These are phyloP conservation scores for Keiferia lycopersicella DNA, from an alignment of 2,888 invertebrate genomes.

Conservation along the genomic window DNA sequence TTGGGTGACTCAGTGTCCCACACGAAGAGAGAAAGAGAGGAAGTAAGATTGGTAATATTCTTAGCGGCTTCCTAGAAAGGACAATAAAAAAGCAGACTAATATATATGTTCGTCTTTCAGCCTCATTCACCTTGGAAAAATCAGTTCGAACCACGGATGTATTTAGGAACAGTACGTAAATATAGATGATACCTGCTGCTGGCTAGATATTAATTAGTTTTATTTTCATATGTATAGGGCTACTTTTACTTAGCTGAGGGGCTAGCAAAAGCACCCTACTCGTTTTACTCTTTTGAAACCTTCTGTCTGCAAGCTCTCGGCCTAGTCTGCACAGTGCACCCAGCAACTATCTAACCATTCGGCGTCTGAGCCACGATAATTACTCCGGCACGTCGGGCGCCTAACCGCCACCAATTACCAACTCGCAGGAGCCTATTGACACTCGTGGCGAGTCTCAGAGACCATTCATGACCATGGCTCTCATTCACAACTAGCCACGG, in stretches of 20 bases:
- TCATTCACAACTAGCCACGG: conserved; percentile 48
- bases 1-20: too few species aligned
- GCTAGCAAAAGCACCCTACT: background rate
- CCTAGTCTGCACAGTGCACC: background rate
- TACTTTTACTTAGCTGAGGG: background rate
- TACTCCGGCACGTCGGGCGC: conserved; percentile 50
- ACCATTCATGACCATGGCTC: conserved; percentile 62
- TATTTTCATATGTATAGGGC: background rate
- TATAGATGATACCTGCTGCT: too few species aligned
- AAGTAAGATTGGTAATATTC: too few species aligned
- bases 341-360: background rate
- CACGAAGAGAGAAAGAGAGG: too few species aligned
- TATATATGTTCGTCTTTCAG: too few species aligned
- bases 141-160: too few species aligned
- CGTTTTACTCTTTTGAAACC: background rate
- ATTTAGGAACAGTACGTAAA: too few species aligned
- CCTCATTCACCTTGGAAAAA: too few species aligned
- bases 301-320: background rate
- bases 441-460: conserved; percentile 17
- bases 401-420: conserved; percentile 20
- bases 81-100: too few species aligned
- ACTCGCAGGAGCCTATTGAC: conserved; percentile 14
- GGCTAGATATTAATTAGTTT: too few species aligned
- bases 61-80: too few species aligned
- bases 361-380: conserved; percentile 49